These are phyloP conservation scores for Rhagophthalmus giganteus DNA, from an alignment of 2,888 invertebrate genomes.

Conservation along the genomic window DNA sequence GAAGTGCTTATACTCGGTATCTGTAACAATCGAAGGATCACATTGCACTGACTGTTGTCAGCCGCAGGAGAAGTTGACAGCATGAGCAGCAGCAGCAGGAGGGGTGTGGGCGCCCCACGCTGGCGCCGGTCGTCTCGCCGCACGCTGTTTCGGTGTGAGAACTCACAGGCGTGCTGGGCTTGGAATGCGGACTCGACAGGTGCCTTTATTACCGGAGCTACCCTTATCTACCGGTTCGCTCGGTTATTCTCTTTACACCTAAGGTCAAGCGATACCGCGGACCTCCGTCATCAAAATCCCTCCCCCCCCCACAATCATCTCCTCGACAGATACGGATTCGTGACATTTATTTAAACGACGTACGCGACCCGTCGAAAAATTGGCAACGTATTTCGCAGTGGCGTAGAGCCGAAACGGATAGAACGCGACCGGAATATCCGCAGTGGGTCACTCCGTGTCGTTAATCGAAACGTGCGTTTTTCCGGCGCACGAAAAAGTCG, in stretches of 20 bases:
- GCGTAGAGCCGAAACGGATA: too few relatives aligned
- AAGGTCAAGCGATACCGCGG: conserved; percentile 11
- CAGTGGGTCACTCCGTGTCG: too few relatives aligned
- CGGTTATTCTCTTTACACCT: conserved; percentile 19
- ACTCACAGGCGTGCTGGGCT: conserved; percentile 60
- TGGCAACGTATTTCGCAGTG: neutral
- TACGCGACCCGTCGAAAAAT: neutral
- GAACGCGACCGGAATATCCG: too few relatives aligned
- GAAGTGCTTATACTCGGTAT: too few relatives aligned
- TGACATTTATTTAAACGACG: neutral
- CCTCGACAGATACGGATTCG: too few relatives aligned
- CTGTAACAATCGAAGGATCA: conserved; percentile 24
- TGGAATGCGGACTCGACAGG: conserved; percentile 53
- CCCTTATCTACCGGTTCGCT: conserved; percentile 31
- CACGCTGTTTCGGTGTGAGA: conserved; percentile 57
- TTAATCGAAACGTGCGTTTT: too few relatives aligned
- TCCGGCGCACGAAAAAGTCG: too few relatives aligned
- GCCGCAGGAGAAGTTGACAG: conserved; percentile 28
- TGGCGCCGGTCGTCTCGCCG: conserved; percentile 59
- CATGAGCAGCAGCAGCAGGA: conserved; percentile 57
- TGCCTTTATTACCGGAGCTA: conserved; percentile 36
- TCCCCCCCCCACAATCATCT: too few relatives aligned
- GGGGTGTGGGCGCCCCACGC: conserved; percentile 61
- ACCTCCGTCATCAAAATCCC: conserved; percentile 2
- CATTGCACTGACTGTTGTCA: conserved; percentile 29